These are phyloP conservation scores for Orthosia gracilis DNA, from an alignment of 2,888 invertebrate genomes.

Conservation along the genomic window DNA sequence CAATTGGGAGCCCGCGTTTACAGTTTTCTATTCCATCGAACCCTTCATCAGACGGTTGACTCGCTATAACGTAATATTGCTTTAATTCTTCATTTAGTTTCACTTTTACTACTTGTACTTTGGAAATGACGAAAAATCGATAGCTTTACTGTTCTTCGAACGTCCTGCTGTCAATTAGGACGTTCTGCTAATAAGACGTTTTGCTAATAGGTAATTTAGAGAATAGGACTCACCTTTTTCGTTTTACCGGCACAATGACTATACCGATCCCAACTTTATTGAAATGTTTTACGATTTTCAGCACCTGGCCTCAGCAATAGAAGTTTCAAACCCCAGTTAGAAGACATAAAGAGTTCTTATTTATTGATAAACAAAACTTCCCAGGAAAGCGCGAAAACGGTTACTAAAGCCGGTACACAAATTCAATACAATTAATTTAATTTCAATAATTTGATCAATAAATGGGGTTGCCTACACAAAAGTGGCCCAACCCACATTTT, in stretches of 20 bases:
- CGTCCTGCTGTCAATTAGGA: too few species aligned
- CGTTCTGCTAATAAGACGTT: too few species aligned
- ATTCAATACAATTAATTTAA: slow-evolving; percentile 24
- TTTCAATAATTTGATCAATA: slow-evolving; percentile 45
- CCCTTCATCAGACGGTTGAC: too few species aligned
- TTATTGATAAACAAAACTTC: slow-evolving; percentile 76
- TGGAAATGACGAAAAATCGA: too few species aligned
- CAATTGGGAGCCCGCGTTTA: too few species aligned
- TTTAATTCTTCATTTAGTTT: too few species aligned
- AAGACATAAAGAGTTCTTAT: slow-evolving; percentile 86
- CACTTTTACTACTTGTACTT: too few species aligned
- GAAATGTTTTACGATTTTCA: slow-evolving; percentile 64
- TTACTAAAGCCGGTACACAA: slow-evolving; percentile 63
- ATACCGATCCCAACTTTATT: slow-evolving; percentile 20
- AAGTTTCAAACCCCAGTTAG: slow-evolving; percentile 83
- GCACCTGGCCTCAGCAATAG: slow-evolving; percentile 67
- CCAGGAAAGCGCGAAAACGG: slow-evolving; percentile 54
- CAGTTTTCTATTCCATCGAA: too few species aligned
- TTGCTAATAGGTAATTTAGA: too few species aligned
- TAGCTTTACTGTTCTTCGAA: too few species aligned
- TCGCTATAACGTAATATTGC: too few species aligned
- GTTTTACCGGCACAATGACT: neutral
- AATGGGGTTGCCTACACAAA: slow-evolving; percentile 42
- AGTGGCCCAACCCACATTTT: slow-evolving; percentile 59
- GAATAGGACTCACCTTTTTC: neutral